Evolutionary conservation across 2,113 vertebrate species (phyloP), one percentile per base, ranked within the genome.

Genomic region (Phrynosoma blainvillii): DNA sequence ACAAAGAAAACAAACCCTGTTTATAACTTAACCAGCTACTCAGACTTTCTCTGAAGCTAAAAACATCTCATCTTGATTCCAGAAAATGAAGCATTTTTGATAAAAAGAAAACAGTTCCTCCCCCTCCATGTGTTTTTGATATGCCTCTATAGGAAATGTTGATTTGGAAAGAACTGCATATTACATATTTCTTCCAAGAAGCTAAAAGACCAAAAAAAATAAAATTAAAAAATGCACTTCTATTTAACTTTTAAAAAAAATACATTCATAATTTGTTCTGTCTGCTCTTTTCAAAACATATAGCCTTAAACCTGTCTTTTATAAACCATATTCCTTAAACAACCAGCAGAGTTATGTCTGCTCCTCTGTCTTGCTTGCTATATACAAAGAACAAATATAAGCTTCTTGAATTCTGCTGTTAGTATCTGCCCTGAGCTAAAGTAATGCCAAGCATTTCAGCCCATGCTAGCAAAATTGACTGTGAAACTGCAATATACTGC

Each of bases 281-380:
- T n/a, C 14, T 54, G 40, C 25, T 68, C 13, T 76, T 85, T 81
- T 54, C 11, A 81, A 52, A 40, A 30, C 54, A 4, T 2, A 11
- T 9, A 74, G 30, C 36, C 2, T 9, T 0, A 2, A 47, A 25
- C 21, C 0, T 14, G 52, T 62, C 2, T 0, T 1, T 21, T 9
- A 68, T 1, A 59, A 32, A 25, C 73, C 0, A 62, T 0, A 0
- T 1, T 52, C n/a, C 0, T 16, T 3, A 13, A 3, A 0, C 1
- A 78, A 13, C 0, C 1, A 4, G 3, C 1, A 16, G n/a, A 56
- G 16, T 20, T 16, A 74, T 1, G 0, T 2, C 1, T 88, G 11
- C 32, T 11, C 20, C 36, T 85, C 13, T 76, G 20, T 70, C 20
- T 2, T 4, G 71, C 68, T 52, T 2, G 65, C 59, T 78, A 36